These are phyloP conservation scores for Mnemiopsis leidyi DNA, from an alignment of 37 sponge, comb jelly and placozoan genomes.

Conservation along the genomic window DNA sequence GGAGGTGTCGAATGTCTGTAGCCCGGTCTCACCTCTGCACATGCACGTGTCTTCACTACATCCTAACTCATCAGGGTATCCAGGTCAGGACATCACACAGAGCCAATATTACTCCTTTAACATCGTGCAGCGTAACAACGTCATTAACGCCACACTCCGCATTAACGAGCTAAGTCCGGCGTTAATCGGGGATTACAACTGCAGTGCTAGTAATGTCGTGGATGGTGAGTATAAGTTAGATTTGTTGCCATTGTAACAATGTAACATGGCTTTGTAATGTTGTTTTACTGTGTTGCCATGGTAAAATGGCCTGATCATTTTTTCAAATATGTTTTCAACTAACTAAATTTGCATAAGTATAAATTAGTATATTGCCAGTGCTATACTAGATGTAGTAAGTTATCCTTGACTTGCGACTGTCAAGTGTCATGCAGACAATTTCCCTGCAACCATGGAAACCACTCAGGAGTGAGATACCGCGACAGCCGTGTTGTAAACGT, in stretches of 20 bases:
- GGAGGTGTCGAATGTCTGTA: no score
- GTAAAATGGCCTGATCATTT: no score
- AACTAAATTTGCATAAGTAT: no score
- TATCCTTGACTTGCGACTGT: no score
- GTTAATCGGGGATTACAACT: background rate
- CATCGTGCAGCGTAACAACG: background rate
- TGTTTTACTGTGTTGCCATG: background rate
- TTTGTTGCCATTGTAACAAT: background rate
- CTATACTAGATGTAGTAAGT: no score
- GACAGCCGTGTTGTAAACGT: background rate
- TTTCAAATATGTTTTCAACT: no score
- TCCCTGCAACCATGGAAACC: no score
- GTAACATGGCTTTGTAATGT: background rate
- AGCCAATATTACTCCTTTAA: background rate
- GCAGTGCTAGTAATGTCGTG: background rate
- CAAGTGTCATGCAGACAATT: background rate
- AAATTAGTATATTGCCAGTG: no score
- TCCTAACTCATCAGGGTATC: background rate
- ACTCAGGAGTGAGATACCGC: no score
- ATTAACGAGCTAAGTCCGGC: background rate
- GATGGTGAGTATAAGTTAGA: background rate
- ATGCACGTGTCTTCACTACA: no score
- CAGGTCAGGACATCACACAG: slow-evolving; percentile 38
- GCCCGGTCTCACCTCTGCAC: no score
- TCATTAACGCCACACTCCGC: background rate